Evolutionary conservation across 2,797 vertebrate species (phyloP), one percentile per base, ranked within the genome.

Genomic region (Karalla daura): DNA sequence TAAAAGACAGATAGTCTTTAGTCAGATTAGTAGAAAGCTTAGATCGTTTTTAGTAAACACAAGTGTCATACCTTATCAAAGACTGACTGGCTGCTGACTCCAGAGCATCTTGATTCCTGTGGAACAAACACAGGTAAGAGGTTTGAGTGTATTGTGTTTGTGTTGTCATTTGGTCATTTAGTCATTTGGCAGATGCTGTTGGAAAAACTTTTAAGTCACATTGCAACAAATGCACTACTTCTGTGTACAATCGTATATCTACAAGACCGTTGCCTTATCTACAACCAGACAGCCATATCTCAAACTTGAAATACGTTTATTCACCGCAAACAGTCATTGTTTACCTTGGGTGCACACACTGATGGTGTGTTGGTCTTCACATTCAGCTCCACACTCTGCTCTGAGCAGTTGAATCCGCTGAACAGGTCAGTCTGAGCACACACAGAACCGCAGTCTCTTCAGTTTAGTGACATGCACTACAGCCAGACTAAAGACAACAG

Each of bases 301-400:
- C 18, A 1, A 14, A 3, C 23, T 1, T 20, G 2, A 37, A 20
- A 24, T 20, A n/a, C 13, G 5, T 23, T n/a, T n/a, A n/a, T n/a
- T n/a, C n/a, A n/a, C n/a, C n/a, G n/a, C n/a, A 3, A 39, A n/a
- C 20, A 20, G n/a, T 28, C 1, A 28, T 44, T 3, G 10, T 24
- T 17, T 86, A 93, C 92, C 83, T 70, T 58, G 35, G 92, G 90
- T 9, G 66, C 45, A 51, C 93, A 94, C 3, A 59, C 86, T 20
- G 63, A 76, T 0, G 82, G 8, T 0, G 89, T 94, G 36, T 59
- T 46, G 1, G 74, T 88, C 20, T 61, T 18, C 6, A 7, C 23
- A 58, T 84, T 76, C 54, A 93, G 61, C 73, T 91, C 72, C 43
- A 91, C 25, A 3, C 50, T 83, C 72, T 87, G 88, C 67, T 77